Evolutionary conservation across 1,140 invertebrate genomes (phyloP), one percentile per base, ranked within the genome.

Genomic region (Psix sp.): DNA sequence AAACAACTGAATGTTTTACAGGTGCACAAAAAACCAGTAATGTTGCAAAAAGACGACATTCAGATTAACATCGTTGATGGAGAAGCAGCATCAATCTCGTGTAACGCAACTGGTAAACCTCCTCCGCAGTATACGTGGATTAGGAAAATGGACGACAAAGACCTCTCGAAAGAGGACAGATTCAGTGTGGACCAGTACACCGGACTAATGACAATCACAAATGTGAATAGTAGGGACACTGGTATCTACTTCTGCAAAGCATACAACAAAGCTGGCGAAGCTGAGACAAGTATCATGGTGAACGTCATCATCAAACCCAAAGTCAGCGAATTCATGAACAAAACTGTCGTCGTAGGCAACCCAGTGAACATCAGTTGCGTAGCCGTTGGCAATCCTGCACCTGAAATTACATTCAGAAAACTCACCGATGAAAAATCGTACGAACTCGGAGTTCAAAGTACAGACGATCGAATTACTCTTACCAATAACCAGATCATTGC

Each of bases 181-280:
- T 95, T 94, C 78, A 88, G 88, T 16, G 94, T 96, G 0, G 91
- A 95, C 77, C 85, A 91, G 49, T 88, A 89, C 66, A 92, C 89
- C 0, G 92, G 92, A 9, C 72, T 91, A 6, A 81, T 98, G 7
- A 92, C 90, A 0, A 94, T 98, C 60, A 92, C 89, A 21, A 90
- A 92, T 73, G 92, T 96, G 0, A 91, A 91, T 54, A 91, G 91
- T 48, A 91, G 92, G 0, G 95, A 97, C 82, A 90, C 91, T 38
- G 94, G 94, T 0, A 89, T 89, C 20, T 97, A 96, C 79, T 92
- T 91, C 35, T 98, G 96, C 80, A 90, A 90, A 17, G 96, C 96
- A 0, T 90, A 88, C 35, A 98, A 97, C 81, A 87, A 88, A 10
- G 96, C 95, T 6, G 96, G 94, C 0, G 85, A 88, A 16, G 89